Conservation (phyloP, 1,140 invertebrate species). For the Fopius arisanus region DNA sequence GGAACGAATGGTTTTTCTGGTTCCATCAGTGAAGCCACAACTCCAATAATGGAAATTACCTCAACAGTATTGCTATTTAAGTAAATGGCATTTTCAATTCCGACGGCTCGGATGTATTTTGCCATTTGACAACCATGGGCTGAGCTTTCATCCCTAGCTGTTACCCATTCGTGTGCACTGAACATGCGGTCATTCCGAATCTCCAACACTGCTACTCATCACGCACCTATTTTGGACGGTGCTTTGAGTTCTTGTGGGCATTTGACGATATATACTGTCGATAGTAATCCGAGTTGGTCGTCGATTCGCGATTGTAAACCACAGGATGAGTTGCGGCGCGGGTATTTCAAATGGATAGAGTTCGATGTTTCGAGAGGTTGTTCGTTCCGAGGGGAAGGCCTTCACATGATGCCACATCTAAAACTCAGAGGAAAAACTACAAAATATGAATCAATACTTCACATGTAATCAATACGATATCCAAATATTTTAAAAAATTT, state of each 20-base stretch:
- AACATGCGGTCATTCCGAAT: conserved; percentile 7
- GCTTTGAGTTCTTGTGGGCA: not conserved
- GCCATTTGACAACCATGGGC: not conserved
- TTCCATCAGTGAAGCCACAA: not conserved
- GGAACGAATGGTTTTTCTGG: too few species aligned
- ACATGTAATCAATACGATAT: too few species aligned
- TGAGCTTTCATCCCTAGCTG: not conserved
- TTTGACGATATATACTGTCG: not conserved
- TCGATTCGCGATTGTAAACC: not conserved
- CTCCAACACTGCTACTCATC: not conserved
- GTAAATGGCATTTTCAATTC: not conserved
- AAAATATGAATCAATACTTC: too few species aligned
- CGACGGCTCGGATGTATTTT: not conserved
- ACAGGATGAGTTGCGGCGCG: not conserved
- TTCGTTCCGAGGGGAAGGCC: too few species aligned
- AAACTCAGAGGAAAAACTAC: too few species aligned
- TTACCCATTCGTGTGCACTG: not conserved
- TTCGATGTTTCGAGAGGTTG: too few species aligned
- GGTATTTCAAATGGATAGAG: too few species aligned
- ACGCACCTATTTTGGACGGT: not conserved
- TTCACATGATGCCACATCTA: too few species aligned
- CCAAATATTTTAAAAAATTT: too few species aligned
- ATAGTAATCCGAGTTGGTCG: not conserved
- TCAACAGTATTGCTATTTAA: not conserved
- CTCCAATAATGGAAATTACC: not conserved